phyloP scores from a whole-genome alignment of 2,888 invertebrate genomes.

The Labia minor region DNA sequence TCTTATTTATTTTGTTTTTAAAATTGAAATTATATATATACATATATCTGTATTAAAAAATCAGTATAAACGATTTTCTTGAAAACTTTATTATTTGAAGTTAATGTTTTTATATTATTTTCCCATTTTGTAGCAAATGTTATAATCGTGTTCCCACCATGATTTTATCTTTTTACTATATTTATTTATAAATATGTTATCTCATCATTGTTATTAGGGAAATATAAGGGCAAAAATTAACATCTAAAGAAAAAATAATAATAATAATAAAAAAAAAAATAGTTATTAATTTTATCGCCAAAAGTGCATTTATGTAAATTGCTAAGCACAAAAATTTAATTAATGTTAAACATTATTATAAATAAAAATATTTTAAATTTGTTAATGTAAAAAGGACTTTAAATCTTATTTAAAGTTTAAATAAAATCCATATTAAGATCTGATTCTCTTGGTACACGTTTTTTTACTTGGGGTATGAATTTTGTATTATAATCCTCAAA shows the following conservation, averaged over 20 bases:
- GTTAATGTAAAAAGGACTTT: background rate
- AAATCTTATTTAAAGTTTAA: background rate
- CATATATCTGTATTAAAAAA: no score
- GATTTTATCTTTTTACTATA: no score
- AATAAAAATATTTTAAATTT: constrained; percentile 8
- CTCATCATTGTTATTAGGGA: background rate
- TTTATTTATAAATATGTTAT: no score
- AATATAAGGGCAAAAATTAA: background rate
- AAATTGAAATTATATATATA: no score
- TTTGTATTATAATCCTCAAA: background rate
- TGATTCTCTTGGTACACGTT: background rate
- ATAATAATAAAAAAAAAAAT: no score
- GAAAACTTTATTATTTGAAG: constrained; percentile 4
- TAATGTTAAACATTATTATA: background rate
- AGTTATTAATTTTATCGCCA: background rate
- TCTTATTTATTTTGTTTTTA: no score
- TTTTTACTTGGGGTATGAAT: background rate
- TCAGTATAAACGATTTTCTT: no score
- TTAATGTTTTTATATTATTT: background rate
- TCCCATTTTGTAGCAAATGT: background rate
- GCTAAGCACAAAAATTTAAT: constrained; percentile 13
- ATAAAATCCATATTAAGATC: background rate
- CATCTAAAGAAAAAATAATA: no score
- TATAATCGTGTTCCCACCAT: background rate
- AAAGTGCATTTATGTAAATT: constrained; percentile 7